Evolutionary conservation across 2,888 invertebrate species (phyloP).

Genomic region (Acanthacorydalis orientalis): DNA sequence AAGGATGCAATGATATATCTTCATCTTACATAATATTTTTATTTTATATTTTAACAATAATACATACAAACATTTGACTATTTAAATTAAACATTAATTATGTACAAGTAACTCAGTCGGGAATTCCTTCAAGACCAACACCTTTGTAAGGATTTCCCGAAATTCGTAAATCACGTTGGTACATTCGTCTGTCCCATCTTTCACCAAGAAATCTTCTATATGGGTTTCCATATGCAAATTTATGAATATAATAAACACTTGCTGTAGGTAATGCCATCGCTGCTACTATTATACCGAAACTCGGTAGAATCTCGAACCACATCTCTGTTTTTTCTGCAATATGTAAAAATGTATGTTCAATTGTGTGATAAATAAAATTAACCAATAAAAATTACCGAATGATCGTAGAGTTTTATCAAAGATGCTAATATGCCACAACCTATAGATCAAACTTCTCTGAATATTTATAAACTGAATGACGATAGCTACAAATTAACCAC

Average conservation of each 20-base stretch:
- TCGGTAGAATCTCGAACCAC: constrained; percentile 60
- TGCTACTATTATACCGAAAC: constrained; percentile 39
- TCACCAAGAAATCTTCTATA: constrained; percentile 35
- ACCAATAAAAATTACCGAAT: no score
- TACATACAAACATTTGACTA: background rate
- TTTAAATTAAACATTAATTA: background rate
- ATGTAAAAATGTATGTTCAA: no score
- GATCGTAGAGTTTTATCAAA: no score
- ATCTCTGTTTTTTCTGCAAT: constrained; percentile 21
- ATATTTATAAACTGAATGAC: no score
- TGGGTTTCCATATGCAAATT: constrained; percentile 38
- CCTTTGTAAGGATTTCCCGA: constrained; percentile 42
- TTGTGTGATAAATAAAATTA: no score
- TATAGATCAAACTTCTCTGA: no score
- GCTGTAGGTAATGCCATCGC: constrained; percentile 42
- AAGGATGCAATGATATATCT: background rate
- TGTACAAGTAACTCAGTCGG: constrained; percentile 20
- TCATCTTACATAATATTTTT: background rate
- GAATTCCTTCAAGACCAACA: constrained; percentile 38
- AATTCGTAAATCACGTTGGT: constrained; percentile 42
- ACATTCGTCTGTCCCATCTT: constrained; percentile 34
- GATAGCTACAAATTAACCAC: no score
- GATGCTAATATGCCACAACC: no score
- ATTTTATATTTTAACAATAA: background rate
- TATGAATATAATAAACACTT: constrained; percentile 42